Base-by-base conservation (phyloP, 2,797 vertebrate genomes). In the Onychomys arenicola region DNA sequence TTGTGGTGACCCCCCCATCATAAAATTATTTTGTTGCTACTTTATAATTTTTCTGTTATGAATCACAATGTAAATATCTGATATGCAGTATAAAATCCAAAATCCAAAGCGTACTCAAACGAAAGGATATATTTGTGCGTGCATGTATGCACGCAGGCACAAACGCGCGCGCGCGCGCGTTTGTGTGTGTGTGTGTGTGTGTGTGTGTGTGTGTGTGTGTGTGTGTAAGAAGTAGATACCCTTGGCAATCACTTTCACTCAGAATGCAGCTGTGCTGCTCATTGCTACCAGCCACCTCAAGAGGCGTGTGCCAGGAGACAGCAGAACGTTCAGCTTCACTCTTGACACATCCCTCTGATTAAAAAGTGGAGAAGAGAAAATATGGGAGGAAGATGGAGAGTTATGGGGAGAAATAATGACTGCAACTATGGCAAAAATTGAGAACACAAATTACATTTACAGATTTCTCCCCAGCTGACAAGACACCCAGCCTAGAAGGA, bases 321-420 rank as follows among this genome's bases (percentile, higher is more conserved):
- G 94, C 32, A 37, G 46, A 57, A 5, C 9, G 25, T 32, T 32
- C 37, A 2, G 6, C 12, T 2, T 10, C n/a, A 3, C 40, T 76
- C 67, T 10, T 80, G 95, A 84, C 97, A 75, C 1, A 6, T 61
- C 67, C 37, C 59, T 83, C 85, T 94, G 97, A 97, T 97, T 92
- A 94, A 95, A 96, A 89, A 69, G 78, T 3, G 7, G 25, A 43
- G 92, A 67, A 75, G 90, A 80, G 76, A 84, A 81, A 89, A 88
- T 82, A 27, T 0, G 55, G 86, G 55, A 32, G 69, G 93, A 90
- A 94, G 93, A 83, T 27, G 63, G 96, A 92, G 89, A 80, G 80
- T 82, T 73, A 85, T 3, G 55, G 78, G 85, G 40, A 63, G 78
- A 6, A 63, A 61, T 37, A 89, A 82, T 21, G 57, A 52, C 84